Conservation (phyloP, 2,797 vertebrate genomes). For the Acridotheres tristis region DNA sequence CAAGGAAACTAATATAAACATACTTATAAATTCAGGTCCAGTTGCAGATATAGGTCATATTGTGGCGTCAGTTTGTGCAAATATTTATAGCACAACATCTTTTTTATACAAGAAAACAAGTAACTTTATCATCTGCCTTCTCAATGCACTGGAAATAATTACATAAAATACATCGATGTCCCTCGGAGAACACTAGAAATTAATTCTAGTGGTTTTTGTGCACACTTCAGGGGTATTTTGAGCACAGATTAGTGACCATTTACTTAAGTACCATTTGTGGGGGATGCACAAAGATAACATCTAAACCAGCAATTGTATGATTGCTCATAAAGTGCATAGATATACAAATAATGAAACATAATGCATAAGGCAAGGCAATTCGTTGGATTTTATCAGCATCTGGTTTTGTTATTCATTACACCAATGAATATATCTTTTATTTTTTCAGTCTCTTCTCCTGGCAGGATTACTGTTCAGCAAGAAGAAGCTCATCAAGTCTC, state of each 20-base stretch:
- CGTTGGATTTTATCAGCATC: not conserved
- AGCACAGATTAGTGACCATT: not conserved
- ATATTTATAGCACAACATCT: not conserved
- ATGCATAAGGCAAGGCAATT: not conserved
- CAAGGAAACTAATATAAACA: not conserved
- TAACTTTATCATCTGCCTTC: not conserved
- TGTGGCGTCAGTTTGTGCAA: not conserved
- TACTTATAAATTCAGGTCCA: not conserved
- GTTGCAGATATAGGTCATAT: not conserved
- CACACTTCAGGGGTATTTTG: not conserved
- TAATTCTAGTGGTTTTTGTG: not conserved
- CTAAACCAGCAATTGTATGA: not conserved
- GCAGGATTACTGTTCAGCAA: not conserved
- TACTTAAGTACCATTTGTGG: not conserved
- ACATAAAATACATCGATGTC: not conserved
- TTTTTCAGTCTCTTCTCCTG: not conserved
- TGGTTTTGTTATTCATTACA: not conserved
- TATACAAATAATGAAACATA: not conserved
- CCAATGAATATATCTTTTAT: not conserved
- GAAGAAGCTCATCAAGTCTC: not conserved
- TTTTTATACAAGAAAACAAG: not conserved
- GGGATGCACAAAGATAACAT: not conserved
- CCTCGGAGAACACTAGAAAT: not conserved
- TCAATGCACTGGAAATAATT: not conserved
- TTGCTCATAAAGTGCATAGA: not conserved